Evolutionary conservation across 2,797 vertebrate genomes (phyloP).

Genomic region (Siniperca scherzeri): DNA sequence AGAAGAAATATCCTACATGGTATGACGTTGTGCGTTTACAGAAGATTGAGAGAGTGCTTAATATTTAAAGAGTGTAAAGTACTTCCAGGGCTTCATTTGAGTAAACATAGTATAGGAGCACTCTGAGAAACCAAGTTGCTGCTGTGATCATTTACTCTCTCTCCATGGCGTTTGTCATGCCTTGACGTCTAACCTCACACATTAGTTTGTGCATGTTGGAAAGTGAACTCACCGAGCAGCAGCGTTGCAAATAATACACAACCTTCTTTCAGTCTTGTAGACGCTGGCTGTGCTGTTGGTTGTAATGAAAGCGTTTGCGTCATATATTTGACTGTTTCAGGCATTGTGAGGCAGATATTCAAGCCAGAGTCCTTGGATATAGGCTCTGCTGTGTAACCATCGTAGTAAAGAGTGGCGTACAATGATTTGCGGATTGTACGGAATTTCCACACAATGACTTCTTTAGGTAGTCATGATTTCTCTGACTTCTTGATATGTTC

Average conservation of each 20-base stretch:
- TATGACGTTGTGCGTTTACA: slow-evolving; percentile 61
- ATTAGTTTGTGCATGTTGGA: slow-evolving; percentile 9
- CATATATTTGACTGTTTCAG: slow-evolving; percentile 20
- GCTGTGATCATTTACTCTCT: slow-evolving; percentile 44
- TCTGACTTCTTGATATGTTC: slow-evolving; percentile 22
- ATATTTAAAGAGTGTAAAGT: slow-evolving; percentile 76
- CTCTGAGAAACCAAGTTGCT: slow-evolving; percentile 35
- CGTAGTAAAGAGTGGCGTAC: not conserved
- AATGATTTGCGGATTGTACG: slow-evolving; percentile 40
- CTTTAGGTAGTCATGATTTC: slow-evolving; percentile 11
- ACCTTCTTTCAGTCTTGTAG: not conserved
- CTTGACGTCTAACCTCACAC: slow-evolving; percentile 22
- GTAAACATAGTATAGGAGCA: slow-evolving; percentile 58
- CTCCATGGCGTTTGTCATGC: slow-evolving; percentile 46
- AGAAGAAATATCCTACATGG: slow-evolving; percentile 61
- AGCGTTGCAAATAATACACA: slow-evolving; percentile 23
- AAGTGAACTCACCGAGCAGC: slow-evolving; percentile 33
- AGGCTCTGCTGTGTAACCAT: slow-evolving; percentile 6
- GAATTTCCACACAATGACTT: slow-evolving; percentile 28
- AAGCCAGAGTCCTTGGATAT: slow-evolving; percentile 18
- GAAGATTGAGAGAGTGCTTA: slow-evolving; percentile 56
- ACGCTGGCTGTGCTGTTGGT: not conserved
- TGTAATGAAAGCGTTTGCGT: slow-evolving; percentile 27
- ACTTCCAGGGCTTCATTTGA: slow-evolving; percentile 64
- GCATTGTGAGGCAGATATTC: slow-evolving; percentile 19